Conservation (phyloP, 2,113 vertebrate species). For the Planiliza haematocheilus region DNA sequence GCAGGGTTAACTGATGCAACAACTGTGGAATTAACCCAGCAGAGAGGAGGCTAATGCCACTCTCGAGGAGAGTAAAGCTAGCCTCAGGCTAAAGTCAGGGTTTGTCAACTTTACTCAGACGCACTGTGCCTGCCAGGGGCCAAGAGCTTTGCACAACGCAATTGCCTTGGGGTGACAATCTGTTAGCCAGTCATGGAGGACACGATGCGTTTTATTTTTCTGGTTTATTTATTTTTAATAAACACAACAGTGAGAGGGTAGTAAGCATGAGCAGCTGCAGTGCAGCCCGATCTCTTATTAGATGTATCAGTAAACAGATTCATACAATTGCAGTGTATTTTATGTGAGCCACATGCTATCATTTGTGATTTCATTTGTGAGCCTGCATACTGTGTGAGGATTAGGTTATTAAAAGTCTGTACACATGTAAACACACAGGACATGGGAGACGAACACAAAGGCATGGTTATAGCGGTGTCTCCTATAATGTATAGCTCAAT, state of each 20-base stretch:
- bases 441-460: neutral
- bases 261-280: rapidly evolving
- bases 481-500: neutral
- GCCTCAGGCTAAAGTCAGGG: constrained; percentile 22
- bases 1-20: constrained; percentile 2
- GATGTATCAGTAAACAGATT: too few species aligned
- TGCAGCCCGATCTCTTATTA: too few species aligned
- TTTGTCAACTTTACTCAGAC: constrained; percentile 18
- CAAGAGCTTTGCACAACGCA: neutral
- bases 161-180: neutral
- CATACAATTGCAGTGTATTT: too few species aligned
- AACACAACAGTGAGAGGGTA: neutral
- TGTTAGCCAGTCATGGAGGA: neutral
- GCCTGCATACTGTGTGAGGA: neutral
- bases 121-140: neutral
- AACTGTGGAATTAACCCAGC: constrained; percentile 11
- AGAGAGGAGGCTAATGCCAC: constrained; percentile 4
- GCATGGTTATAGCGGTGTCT: neutral
- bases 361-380: neutral
- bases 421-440: neutral
- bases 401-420: neutral
- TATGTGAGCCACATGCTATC: too few species aligned
- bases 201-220: neutral
- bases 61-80: neutral
- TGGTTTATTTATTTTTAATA: neutral